phyloP scores from a whole-genome alignment of 2,888 invertebrate genomes.

The Zelleria hepariella region DNA sequence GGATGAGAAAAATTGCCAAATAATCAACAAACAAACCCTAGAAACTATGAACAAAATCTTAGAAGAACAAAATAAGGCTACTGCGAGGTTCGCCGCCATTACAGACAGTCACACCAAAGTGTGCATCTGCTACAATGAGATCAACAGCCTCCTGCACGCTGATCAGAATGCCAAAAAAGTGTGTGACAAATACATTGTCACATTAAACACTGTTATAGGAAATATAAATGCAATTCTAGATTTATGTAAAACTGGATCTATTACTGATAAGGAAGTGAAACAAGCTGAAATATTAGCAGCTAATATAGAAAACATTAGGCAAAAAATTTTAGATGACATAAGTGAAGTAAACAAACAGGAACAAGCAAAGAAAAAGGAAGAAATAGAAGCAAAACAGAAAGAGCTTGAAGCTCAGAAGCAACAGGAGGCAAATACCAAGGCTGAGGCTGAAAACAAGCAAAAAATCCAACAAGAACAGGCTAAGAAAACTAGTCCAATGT shows the following conservation, averaged over 20 bases:
- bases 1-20: constrained; percentile 65
- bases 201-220: constrained; percentile 46
- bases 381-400: constrained; percentile 28
- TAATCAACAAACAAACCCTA: constrained; percentile 47
- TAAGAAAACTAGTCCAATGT: constrained; percentile 38
- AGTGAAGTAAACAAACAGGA: constrained; percentile 35
- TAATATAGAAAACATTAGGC: constrained; percentile 62
- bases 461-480: constrained; percentile 20
- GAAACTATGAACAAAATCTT: constrained; percentile 64
- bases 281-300: constrained; percentile 62
- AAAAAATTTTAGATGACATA: constrained; percentile 50
- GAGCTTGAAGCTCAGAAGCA: constrained; percentile 33
- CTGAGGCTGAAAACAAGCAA: constrained; percentile 16
- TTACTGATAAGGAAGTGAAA: constrained; percentile 66
- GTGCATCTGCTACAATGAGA: constrained; percentile 67
- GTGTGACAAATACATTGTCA: constrained; percentile 49
- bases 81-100: constrained; percentile 65
- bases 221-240: constrained; percentile 59
- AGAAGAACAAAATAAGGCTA: constrained; percentile 62
- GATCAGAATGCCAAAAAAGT: constrained; percentile 51
- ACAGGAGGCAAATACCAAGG: constrained; percentile 22
- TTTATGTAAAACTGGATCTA: constrained; percentile 47
- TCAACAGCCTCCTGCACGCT: constrained; percentile 56
- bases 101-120: constrained; percentile 72
- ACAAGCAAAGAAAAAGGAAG: constrained; percentile 28